Conservation (phyloP, 1,140 invertebrate genomes). For the Drosophila santomea region DNA sequence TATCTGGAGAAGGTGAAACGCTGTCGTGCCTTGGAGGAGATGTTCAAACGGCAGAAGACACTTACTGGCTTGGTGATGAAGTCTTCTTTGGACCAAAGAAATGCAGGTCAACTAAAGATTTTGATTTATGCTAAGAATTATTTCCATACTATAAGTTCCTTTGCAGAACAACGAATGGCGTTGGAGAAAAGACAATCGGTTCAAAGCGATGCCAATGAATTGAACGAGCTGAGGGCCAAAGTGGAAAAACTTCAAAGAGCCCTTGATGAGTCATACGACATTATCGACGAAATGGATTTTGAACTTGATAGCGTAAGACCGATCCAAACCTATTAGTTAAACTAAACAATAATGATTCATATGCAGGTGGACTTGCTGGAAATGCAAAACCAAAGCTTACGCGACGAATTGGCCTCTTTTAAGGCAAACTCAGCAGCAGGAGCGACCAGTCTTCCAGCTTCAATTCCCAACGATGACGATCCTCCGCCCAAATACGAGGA, state of each 20-base stretch:
- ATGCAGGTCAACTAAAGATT: constrained; percentile 30
- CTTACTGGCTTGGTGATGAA: constrained; percentile 79
- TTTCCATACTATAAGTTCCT: neutral
- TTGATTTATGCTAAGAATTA: rapidly evolving
- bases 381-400: constrained; percentile 71
- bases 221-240: constrained; percentile 54
- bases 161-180: constrained; percentile 54
- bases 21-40: constrained; percentile 73
- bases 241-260: constrained; percentile 65
- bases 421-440: constrained; percentile 26
- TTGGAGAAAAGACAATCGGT: constrained; percentile 57
- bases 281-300: constrained; percentile 83
- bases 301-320: constrained; percentile 74
- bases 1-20: constrained; percentile 77
- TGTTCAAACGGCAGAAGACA: constrained; percentile 74
- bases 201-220: constrained; percentile 37
- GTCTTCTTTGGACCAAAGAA: constrained; percentile 64
- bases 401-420: constrained; percentile 56
- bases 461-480: constrained; percentile 37
- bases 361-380: constrained; percentile 72
- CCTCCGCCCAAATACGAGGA: constrained; percentile 59
- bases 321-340: rapidly evolving
- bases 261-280: constrained; percentile 78
- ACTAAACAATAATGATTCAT: neutral
- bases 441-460: neutral